A percentile compares a stretch with the other conserved stretches of the same genome.
Conservation (phyloP, 2,797 vertebrate genomes). For the Enteromius fasciolatus region DNA sequence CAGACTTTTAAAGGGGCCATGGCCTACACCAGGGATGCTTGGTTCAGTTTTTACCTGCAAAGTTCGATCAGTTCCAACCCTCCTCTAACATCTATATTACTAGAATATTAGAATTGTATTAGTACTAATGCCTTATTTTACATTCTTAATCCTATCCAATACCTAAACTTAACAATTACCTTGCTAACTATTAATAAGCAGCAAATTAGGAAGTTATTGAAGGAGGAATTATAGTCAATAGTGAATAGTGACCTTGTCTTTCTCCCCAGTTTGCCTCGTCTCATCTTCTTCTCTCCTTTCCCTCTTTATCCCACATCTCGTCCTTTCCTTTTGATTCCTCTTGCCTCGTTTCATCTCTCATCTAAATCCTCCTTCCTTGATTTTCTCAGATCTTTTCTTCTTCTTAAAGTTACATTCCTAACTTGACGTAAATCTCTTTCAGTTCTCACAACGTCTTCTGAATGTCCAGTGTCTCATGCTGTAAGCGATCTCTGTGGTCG, state of each 20-base stretch:
- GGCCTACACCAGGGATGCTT: neutral
- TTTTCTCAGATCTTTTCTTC: neutral
- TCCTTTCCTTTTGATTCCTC: neutral
- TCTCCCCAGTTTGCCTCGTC: neutral
- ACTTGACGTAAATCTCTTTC: neutral
- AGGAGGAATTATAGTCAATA: too few species aligned
- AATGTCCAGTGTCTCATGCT: slow-evolving; percentile 7
- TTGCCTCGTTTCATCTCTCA: neutral
- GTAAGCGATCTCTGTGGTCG: slow-evolving; percentile 21
- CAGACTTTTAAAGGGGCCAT: neutral
- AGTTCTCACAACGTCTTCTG: neutral
- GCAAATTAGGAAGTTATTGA: too few species aligned
- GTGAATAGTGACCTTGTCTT: too few species aligned
- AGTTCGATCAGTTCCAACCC: neutral
- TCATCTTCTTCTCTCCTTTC: slow-evolving; percentile 27
- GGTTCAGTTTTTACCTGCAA: neutral
- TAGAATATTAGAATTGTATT: too few species aligned
- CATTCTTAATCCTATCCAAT: too few species aligned
- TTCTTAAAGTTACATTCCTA: neutral
- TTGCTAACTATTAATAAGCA: too few species aligned
- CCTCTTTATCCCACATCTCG: neutral
- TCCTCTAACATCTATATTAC: neutral
- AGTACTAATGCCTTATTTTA: too few species aligned
- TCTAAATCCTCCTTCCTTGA: neutral
- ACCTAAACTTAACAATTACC: too few species aligned